Percentiles rank a stretch among this genome's conserved stretches.
Evolutionary conservation across 1,140 invertebrate species (phyloP).

Genomic region (Zaprionus nigranus): DNA sequence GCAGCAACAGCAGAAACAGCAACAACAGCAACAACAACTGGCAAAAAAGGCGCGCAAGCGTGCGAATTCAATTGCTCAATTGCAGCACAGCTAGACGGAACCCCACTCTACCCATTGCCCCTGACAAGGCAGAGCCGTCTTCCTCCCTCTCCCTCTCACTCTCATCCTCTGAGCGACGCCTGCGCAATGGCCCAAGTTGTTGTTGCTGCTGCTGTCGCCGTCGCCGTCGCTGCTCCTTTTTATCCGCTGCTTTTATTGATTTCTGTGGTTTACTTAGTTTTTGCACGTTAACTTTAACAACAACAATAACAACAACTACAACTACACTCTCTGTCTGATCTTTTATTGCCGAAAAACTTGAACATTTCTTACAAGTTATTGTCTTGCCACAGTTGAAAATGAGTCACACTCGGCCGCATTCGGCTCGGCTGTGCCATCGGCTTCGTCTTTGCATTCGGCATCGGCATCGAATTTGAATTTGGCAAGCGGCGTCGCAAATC

Average conservation of each 20-base stretch:
- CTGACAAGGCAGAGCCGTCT: not conserved
- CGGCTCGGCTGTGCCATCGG: conserved; percentile 19
- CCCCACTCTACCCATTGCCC: not conserved
- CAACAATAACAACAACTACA: conserved; percentile 20
- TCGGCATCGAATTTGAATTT: conserved; percentile 25
- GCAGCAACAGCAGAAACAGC: no score
- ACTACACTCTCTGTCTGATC: conserved; percentile 52
- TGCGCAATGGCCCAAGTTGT: conserved; percentile 59
- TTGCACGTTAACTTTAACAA: conserved; percentile 39
- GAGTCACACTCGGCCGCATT: conserved; percentile 49
- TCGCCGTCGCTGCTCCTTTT: conserved; percentile 60
- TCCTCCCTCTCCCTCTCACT: conserved; percentile 1
- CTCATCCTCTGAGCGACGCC: conserved; percentile 49
- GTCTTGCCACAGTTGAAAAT: conserved; percentile 67
- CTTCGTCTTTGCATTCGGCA: conserved; percentile 15
- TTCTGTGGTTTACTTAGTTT: conserved; percentile 72
- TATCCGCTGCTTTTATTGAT: conserved; percentile 75
- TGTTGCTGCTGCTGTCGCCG: conserved; percentile 57
- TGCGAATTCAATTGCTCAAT: conserved; percentile 83
- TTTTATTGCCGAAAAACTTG: conserved; percentile 48
- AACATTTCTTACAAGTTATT: conserved; percentile 72
- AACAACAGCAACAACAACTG: conserved; percentile 41
- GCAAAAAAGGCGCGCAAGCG: conserved; percentile 78
- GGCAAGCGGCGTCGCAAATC: conserved; percentile 62
- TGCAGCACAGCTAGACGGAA: conserved; percentile 48